Evolutionary conservation across 92 coral and sea anemone species (phyloP).

Genomic region (Nematostella vectensis): DNA sequence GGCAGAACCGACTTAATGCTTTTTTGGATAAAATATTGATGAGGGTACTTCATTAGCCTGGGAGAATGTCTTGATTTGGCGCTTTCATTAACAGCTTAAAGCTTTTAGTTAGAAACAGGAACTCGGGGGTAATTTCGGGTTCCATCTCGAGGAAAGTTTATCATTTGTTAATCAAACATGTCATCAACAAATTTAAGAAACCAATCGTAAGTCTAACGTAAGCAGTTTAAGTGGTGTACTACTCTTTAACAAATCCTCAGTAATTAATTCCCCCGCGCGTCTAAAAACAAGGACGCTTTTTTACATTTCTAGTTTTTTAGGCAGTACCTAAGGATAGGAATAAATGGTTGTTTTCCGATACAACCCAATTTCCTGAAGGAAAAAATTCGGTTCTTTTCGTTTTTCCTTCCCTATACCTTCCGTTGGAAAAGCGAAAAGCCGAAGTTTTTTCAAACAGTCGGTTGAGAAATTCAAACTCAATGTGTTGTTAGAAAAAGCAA

Average conservation of each 20-base stretch:
- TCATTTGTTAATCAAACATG: not conserved
- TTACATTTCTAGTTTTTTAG: no score
- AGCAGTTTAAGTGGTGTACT: not conserved
- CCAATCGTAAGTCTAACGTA: not conserved
- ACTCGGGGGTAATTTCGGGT: not conserved
- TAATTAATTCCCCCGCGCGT: not conserved
- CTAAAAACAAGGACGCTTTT: not conserved
- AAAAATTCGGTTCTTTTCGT: no score
- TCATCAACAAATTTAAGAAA: not conserved
- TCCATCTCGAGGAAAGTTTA: not conserved
- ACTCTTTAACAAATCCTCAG: not conserved
- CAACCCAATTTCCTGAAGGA: no score
- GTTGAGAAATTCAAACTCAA: no score
- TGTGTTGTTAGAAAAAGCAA: no score
- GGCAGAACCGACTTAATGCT: slow-evolving; percentile 44
- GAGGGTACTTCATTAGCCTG: not conserved
- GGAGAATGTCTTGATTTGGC: not conserved
- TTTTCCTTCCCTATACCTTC: no score
- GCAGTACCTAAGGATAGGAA: no score
- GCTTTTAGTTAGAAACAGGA: slow-evolving; percentile 5
- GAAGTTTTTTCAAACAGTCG: no score
- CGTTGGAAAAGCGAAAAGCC: no score
- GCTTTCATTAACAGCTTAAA: slow-evolving; percentile 1
- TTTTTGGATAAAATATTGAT: slow-evolving; percentile 59
- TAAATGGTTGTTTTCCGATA: no score